Evolutionary conservation across 2,888 invertebrate genomes (phyloP), one percentile per base, ranked within the genome.

Genomic region (Pedicia rivosa): DNA sequence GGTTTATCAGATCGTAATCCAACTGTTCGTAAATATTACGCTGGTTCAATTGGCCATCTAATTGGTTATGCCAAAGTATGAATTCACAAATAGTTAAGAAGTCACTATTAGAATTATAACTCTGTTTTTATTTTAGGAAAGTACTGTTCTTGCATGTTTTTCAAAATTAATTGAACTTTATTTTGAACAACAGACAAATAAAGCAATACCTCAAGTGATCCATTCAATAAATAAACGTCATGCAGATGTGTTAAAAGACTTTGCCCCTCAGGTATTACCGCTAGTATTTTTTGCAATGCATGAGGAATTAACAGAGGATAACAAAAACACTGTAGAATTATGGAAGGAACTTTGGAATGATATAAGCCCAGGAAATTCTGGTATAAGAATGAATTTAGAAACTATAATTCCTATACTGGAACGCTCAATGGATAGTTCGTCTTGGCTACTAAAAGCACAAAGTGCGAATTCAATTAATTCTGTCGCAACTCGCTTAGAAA

Each of bases 311-410:
- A 72, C 68, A 12, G 71, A 73, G 15, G 69, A 69, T 43, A 68
- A 68, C 42, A 65, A 65, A 44, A 51, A 51, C 9, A 74, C 74
- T 9, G 67, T 79, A 42, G 78, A 80, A 50, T 62, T 78, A 42
- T 92, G 83, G 76, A 81, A 79, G 43, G 90, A 91, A 53, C 68
- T 90, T 27, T 92, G 91, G 91, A 71, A 73, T 31, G 91, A 91
- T 52, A 74, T 83, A 22, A 79, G 84, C 43, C 84, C 86, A n/a
- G 80, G 82, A n/a, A 91, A 87, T 62, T 72, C 72, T 33, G 88
- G 84, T 27, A 77, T 91, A 44, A 68, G 75, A 17, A 72, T 78
- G 42, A 80, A 91, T 56, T 59, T 87, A 41, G 63, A 70, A 32
- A 72, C 74, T 35, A 80, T 91, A 37, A 71, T 80, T 33, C 64